These are phyloP conservation scores for Gryllus longicercus DNA, from an alignment of 2,888 invertebrate species.

Conservation along the genomic window DNA sequence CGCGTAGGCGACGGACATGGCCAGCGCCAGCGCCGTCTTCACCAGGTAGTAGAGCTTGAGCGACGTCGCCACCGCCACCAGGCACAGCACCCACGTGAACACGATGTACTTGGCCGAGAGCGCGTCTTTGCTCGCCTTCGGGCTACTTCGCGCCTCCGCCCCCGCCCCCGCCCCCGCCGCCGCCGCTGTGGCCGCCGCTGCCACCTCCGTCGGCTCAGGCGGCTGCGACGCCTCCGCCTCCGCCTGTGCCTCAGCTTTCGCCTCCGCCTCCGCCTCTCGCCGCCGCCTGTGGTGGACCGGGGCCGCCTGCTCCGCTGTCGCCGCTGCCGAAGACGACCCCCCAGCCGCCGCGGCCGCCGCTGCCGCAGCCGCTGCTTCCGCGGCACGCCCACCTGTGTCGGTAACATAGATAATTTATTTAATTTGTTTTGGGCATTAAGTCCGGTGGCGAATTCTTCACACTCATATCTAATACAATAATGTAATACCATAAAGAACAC, in stretches of 20 bases:
- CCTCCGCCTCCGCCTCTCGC: background rate
- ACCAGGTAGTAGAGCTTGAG: constrained; percentile 84
- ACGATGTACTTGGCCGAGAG: constrained; percentile 75
- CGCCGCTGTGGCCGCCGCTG: background rate
- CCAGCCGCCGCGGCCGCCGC: too few species aligned
- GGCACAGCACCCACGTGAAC: constrained; percentile 88
- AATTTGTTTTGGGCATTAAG: too few species aligned
- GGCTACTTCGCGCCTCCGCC: background rate
- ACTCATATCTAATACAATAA: too few species aligned
- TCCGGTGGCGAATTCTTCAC: too few species aligned
- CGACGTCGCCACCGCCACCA: constrained; percentile 88
- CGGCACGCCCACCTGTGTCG: too few species aligned
- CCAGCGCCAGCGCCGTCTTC: constrained; percentile 72
- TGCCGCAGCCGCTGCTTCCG: too few species aligned
- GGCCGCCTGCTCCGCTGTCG: too few species aligned
- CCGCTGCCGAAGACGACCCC: too few species aligned
- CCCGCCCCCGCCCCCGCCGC: too few species aligned
- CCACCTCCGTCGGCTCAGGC: background rate
- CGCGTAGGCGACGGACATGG: constrained; percentile 72
- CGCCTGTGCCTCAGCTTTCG: background rate
- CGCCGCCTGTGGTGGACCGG: too few species aligned
- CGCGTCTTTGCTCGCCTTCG: background rate
- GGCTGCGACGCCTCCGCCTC: background rate
- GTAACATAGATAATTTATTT: too few species aligned
- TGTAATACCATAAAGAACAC: too few species aligned